phyloP scores from a whole-genome alignment of 2,113 vertebrate species.

The Actinemys pallida region DNA sequence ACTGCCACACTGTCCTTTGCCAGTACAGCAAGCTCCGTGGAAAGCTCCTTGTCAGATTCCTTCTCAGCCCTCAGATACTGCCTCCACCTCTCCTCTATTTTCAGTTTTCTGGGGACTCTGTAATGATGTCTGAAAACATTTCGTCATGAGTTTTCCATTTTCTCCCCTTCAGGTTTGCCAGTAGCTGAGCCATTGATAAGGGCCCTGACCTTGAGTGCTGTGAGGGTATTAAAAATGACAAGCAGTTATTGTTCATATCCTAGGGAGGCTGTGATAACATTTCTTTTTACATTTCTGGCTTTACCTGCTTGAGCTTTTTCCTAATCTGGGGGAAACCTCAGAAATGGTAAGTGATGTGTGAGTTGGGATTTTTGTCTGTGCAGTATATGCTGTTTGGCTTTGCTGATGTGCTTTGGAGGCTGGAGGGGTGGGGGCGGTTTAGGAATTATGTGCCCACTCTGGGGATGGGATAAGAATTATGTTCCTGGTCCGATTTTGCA shows the following conservation, averaged over 20 bases:
- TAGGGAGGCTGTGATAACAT: not conserved
- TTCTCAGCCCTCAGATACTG: no score
- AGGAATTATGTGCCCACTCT: not conserved
- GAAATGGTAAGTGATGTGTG: not conserved
- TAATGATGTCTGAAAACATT: no score
- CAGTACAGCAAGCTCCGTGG: no score
- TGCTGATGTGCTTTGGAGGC: not conserved
- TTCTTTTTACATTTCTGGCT: not conserved
- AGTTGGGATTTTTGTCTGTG: not conserved
- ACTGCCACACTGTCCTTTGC: no score
- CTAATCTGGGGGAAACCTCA: not conserved
- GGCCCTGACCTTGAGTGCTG: no score
- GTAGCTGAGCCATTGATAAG: no score
- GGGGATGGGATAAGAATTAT: not conserved
- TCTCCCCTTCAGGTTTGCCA: no score
- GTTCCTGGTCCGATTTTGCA: not conserved
- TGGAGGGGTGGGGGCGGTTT: not conserved
- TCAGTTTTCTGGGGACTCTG: no score
- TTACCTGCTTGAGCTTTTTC: not conserved
- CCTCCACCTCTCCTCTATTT: no score
- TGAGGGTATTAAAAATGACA: no score
- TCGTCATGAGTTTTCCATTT: no score
- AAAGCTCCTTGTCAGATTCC: no score
- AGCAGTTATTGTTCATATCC: not conserved
- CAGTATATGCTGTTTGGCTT: not conserved